Percentiles rank a stretch among this genome's conserved stretches.
phyloP scores from a whole-genome alignment of 2,113 vertebrate genomes.

The Prinia subflava region DNA sequence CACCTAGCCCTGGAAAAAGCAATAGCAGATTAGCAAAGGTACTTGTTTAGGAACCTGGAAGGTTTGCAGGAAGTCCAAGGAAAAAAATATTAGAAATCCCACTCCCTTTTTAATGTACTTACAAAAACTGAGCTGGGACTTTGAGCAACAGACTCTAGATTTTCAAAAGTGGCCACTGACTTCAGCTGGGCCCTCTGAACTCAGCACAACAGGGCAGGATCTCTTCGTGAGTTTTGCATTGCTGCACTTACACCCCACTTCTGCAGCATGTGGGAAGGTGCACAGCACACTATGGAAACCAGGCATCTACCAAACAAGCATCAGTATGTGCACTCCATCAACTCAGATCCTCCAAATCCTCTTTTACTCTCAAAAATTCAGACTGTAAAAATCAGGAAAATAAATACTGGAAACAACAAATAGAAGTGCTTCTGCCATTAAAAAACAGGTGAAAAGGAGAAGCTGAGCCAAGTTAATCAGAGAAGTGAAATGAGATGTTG shows the following conservation, averaged over 20 bases:
- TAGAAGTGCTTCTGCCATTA: not conserved
- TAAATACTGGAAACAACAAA: not conserved
- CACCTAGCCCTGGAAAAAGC: not conserved
- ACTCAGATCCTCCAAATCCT: not conserved
- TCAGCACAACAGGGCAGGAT: not conserved
- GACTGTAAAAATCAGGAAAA: not conserved
- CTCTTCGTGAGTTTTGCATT: not conserved
- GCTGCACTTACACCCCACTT: not conserved
- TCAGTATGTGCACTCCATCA: not conserved
- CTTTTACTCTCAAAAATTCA: not conserved
- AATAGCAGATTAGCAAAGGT: not conserved
- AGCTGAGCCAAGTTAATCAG: slow-evolving; percentile 40
- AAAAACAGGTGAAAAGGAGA: slow-evolving; percentile 45
- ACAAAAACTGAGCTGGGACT: not conserved
- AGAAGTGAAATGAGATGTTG: slow-evolving; percentile 31
- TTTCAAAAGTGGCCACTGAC: not conserved
- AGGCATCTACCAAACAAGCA: not conserved
- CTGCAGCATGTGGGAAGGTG: not conserved
- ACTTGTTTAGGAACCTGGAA: not conserved
- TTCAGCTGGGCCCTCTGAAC: not conserved
- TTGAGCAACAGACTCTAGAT: not conserved
- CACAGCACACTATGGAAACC: not conserved
- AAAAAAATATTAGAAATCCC: not conserved
- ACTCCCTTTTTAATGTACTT: not conserved
- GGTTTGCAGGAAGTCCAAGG: not conserved